Base-by-base conservation (phyloP, 2,113 vertebrate species). In the Okapia johnstoni region DNA sequence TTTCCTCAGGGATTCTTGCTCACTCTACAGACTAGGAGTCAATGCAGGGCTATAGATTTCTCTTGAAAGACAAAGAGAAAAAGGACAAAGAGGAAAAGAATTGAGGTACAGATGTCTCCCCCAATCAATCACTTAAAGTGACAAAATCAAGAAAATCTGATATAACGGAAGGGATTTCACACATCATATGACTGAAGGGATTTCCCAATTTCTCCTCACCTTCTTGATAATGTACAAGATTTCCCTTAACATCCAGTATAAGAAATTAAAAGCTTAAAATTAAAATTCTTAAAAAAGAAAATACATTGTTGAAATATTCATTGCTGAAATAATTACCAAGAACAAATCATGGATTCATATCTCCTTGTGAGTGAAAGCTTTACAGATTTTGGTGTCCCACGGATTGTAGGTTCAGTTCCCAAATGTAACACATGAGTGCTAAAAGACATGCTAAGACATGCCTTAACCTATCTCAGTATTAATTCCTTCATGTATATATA, bases 241-340 rank as follows among this genome's bases (percentile, higher is more conserved):
- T 87, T 81, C 26, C n/a, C n/a, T 93, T 88, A 60, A 23, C 4
- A 66, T 33, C 11, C 11, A 87, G 9, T 81, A 19, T 77, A 88
- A 90, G 30, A 96, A 85, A 92, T 63, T 94, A 88, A 88, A 90
- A 77, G 16, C 13, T 97, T 96, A 90, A 91, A 83, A 73, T 66
- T 79, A 70, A 92, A 88, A 83, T 25, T 79, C 6, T 40, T 40
- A 40, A 40, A 40, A 40, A 40, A 89, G 13, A 85, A 28, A 86
- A 76, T 13, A 86, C 25, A 91, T 77, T 96, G 50, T 70, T 0
- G 0, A 70, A 70, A 70, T 70, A 70, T 40, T 70, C 66, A 70
- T 12, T 23, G n/a, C 19, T 70, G 66, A 70, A 70, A 70, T 70
- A 76, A 50, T 96, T 17, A 90, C 8, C 48, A 85, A 54, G 8